Evolutionary conservation across 2,888 invertebrate genomes (phyloP).

Genomic region (Nebria salina): DNA sequence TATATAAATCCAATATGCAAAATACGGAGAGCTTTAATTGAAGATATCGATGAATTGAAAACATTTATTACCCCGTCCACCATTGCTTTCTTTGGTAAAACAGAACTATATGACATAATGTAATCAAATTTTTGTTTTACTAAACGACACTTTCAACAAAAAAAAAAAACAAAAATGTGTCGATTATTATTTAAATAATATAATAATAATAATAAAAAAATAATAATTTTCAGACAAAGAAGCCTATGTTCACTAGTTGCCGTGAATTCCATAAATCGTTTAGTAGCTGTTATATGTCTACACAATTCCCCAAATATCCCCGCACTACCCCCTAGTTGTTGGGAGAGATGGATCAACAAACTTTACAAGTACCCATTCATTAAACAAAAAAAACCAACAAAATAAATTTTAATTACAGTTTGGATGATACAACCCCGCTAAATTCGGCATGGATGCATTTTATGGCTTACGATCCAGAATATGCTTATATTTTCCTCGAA

Average conservation of each 20-base stretch:
- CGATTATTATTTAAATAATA: too few species aligned
- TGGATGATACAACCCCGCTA: constrained; percentile 23
- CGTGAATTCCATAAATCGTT: constrained; percentile 51
- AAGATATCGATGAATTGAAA: constrained; percentile 5
- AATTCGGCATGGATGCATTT: constrained; percentile 38
- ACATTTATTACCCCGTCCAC: neutral
- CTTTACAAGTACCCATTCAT: constrained; percentile 59
- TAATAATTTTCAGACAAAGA: constrained; percentile 6
- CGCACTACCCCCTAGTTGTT: constrained; percentile 66
- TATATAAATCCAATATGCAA: neutral
- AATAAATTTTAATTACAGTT: constrained; percentile 24
- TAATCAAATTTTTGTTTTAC: neutral
- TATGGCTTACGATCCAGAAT: constrained; percentile 20
- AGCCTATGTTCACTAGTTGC: constrained; percentile 62
- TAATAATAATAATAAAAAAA: too few species aligned
- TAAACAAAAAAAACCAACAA: neutral
- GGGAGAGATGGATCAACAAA: constrained; percentile 69
- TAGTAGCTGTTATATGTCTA: constrained; percentile 59
- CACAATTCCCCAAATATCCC: constrained; percentile 67
- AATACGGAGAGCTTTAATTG: neutral
- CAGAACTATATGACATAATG: neutral
- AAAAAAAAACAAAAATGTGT: too few species aligned
- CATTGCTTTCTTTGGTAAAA: neutral
- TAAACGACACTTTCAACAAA: too few species aligned
- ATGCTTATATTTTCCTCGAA: constrained; percentile 28